Percentiles rank a stretch among this genome's conserved stretches.
These are phyloP conservation scores for Aleiodes alternator DNA, from an alignment of 2,888 invertebrate species.

Conservation along the genomic window DNA sequence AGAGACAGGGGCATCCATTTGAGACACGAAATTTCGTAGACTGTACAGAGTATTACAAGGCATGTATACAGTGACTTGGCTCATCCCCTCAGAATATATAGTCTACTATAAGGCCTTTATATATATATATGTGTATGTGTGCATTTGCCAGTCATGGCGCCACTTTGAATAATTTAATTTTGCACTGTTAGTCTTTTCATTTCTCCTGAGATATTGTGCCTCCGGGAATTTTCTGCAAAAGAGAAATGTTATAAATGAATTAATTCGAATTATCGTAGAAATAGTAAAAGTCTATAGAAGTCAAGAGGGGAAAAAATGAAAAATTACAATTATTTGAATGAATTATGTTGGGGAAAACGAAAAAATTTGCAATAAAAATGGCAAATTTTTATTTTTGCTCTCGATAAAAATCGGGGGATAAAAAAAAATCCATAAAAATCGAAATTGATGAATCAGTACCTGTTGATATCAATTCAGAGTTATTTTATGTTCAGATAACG, in stretches of 20 bases:
- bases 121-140: not conserved
- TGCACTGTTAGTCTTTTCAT: conserved; percentile 23
- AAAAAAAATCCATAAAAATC: too few relatives aligned
- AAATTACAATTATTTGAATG: too few relatives aligned
- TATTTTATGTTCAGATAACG: too few relatives aligned
- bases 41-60: conserved; percentile 13
- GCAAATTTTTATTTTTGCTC: too few relatives aligned
- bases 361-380: too few relatives aligned
- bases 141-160: conserved; percentile 20
- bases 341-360: too few relatives aligned
- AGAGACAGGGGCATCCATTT: conserved; percentile 15
- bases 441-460: too few relatives aligned
- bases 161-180: conserved; percentile 29
- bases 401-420: too few relatives aligned
- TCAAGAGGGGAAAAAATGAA: too few relatives aligned
- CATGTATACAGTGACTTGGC: not conserved
- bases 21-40: conserved; percentile 28
- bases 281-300: too few relatives aligned
- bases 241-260: conserved; percentile 1
- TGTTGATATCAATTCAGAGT: too few relatives aligned
- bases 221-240: not conserved
- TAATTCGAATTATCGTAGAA: not conserved
- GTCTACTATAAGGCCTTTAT: too few relatives aligned
- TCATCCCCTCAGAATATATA: not conserved
- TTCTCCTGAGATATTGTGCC: not conserved